These are phyloP conservation scores for Pygoscelis adeliae DNA, from an alignment of 2,113 vertebrate species.

Conservation along the genomic window DNA sequence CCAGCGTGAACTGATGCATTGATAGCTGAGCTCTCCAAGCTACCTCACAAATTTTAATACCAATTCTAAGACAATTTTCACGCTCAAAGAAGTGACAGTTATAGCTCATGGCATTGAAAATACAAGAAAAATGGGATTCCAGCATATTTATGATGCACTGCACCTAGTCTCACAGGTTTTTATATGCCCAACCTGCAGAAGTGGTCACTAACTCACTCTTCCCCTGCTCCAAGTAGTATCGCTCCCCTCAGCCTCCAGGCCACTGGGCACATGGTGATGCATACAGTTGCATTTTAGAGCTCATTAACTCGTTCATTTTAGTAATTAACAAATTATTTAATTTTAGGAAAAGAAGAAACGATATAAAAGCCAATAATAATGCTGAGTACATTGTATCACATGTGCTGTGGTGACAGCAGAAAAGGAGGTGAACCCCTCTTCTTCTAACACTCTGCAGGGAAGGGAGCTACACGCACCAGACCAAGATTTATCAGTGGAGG, in stretches of 20 bases:
- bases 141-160: accelerated
- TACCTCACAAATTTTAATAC: background rate
- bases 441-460: accelerated
- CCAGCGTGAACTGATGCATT: background rate
- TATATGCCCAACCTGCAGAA: accelerated
- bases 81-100: background rate
- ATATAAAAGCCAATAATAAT: accelerated
- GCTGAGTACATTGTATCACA: background rate
- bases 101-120: background rate
- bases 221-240: background rate
- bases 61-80: background rate
- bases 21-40: background rate
- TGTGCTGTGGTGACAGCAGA: background rate
- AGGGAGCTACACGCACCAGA: background rate
- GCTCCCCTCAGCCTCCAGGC: background rate
- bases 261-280: accelerated
- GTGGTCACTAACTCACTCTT: background rate
- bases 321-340: background rate
- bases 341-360: background rate
- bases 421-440: background rate
- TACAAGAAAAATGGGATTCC: background rate
- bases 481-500: background rate
- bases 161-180: background rate
- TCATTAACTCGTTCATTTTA: background rate
- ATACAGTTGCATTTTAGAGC: background rate